Evolutionary conservation across 2,888 invertebrate species (phyloP), one percentile per base, ranked within the genome.

Genomic region (Spilosoma lubricipeda): DNA sequence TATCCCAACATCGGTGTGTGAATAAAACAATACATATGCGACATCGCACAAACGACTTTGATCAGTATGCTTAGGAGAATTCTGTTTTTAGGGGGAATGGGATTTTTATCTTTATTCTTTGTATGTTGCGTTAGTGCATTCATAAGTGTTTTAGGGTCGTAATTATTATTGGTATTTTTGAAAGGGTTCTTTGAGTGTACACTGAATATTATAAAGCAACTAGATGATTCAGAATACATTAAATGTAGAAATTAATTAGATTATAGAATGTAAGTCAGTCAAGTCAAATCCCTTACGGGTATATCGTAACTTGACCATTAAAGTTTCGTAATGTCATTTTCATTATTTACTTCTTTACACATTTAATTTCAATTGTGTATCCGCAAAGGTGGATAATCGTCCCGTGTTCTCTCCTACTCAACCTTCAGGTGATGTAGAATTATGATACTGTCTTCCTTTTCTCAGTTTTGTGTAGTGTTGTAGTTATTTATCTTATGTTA

Each of bases 11-110:
- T 86, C 84, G 84, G 85, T 86, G 86, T 87, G 86, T 90, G 89
- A 91, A 92, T 92, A 91, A 92, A 91, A 90, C 88, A 92, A 86
- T 79, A 85, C 82, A 81, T 80, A 84, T 84, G 82, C 82, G 77
- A 79, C 73, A 76, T 76, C 69, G 75, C 72, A 77, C 86, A 80
- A 81, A 80, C 81, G 77, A 82, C 79, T 82, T 79, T 73, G 76
- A 80, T 81, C 80, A 77, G 77, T 77, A 78, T 79, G 73, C 78
- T 79, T 80, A 74, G 77, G 67, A 80, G 65, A 70, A 80, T 74
- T 74, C 59, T 70, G 77, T 84, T 79, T 78, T 66, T 75, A 80
- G 68, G 68, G 48, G 68, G 67, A 56, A 67, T 72, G 73, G 67
- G 74, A 74, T 73, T 72, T 45, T 73, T 48, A 71, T 59, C 33